Base-by-base conservation (phyloP, 2,797 vertebrate species). In the Xerus rutilus region DNA sequence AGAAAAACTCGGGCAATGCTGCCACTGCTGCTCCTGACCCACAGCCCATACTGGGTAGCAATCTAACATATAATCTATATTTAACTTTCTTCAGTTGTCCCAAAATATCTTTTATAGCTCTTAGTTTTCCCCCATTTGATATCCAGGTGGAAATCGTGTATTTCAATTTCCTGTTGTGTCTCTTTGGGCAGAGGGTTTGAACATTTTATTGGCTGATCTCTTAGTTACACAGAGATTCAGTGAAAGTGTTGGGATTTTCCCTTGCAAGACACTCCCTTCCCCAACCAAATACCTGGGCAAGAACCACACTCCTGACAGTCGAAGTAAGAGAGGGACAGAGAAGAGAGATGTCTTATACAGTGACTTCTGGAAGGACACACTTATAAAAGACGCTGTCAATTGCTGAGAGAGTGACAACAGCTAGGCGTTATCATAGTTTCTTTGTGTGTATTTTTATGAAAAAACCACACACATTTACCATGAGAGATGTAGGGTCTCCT, bases 181-280 rank as follows among this genome's bases (percentile, higher is more conserved):
- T 79, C 73, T 87, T 86, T 65, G 77, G 35, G 39, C 54, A 77
- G 67, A 92, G 59, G 47, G 74, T 7, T 2, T 65, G 39, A 78
- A 32, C 49, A 69, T 85, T 81, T 81, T 62, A 39, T 64, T 84
- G 76, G 49, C 39, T 91, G n/a, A 49, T 96, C 10, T 86, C 30
- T 93, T 73, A 74, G 67, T 90, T 78, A 85, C 25, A 62, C 64
- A 85, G 91, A 91, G 79, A 94, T 28, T 86, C 43, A 78, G 86
- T 39, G 49, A 84, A 57, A 91, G 23, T 95, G 54, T 64, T 82
- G 30, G 67, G n/a, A 83, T 91, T 79, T 62, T 79, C 64, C n/a
- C 35, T 79, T 32, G 45, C 30, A 52, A 72, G 65, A 94, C 4
- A 85, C 30, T 59, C 30, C 25, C 20, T 3, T 25, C 30, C 30